phyloP scores from a whole-genome alignment of 2,113 vertebrate genomes.

The Rhinoderma darwinii region DNA sequence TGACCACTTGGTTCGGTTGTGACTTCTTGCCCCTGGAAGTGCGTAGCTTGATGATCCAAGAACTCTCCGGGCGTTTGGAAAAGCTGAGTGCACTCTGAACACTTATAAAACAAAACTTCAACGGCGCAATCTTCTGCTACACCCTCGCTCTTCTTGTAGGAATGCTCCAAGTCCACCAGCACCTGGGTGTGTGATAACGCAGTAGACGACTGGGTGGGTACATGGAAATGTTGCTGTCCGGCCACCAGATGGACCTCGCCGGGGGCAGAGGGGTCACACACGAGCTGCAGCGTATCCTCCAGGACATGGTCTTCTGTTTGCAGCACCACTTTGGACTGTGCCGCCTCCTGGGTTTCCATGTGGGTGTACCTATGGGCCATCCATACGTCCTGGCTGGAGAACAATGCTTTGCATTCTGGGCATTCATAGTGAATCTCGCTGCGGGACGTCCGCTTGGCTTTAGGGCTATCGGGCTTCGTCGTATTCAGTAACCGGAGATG shows the following conservation, averaged over 20 bases:
- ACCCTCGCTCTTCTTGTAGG: conserved; percentile 67
- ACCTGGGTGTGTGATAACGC: conserved; percentile 53
- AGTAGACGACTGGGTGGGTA: not conserved
- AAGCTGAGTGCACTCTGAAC: conserved; percentile 71
- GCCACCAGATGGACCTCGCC: conserved; percentile 59
- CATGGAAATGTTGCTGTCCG: conserved; percentile 60
- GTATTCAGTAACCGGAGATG: conserved; percentile 71
- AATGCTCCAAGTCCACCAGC: conserved; percentile 71
- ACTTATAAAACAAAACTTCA: conserved; percentile 73
- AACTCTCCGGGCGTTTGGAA: conserved; percentile 71
- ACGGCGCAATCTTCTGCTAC: conserved; percentile 65
- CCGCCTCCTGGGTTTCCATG: conserved; percentile 60
- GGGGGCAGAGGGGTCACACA: conserved; percentile 61
- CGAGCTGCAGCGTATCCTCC: conserved; percentile 43
- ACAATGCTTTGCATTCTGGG: conserved; percentile 85
- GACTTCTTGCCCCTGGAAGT: conserved; percentile 61
- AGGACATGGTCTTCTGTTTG: conserved; percentile 27
- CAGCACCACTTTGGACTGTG: conserved; percentile 57
- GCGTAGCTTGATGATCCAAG: conserved; percentile 71
- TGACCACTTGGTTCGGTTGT: conserved; percentile 48
- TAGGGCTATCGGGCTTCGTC: conserved; percentile 46
- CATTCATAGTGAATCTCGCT: conserved; percentile 79
- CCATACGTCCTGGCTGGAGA: conserved; percentile 82
- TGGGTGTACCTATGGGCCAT: conserved; percentile 81
- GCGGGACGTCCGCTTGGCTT: conserved; percentile 57